Base-by-base conservation (phyloP, 2,888 invertebrate genomes). In the Pristionchus japonicus region DNA sequence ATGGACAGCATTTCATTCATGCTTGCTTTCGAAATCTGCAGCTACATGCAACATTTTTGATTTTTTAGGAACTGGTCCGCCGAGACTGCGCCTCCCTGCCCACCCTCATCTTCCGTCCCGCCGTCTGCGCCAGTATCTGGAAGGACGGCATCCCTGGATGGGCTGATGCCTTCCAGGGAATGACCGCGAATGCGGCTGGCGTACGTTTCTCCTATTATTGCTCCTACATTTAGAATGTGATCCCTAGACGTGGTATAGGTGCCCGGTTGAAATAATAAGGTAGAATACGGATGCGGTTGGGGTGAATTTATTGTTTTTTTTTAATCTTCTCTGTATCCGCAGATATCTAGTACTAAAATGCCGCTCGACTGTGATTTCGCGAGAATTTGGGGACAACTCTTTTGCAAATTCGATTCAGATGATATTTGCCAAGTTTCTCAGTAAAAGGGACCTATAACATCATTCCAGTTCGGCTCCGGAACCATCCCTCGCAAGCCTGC, bases 111-210 rank as follows among this genome's bases (percentile, higher is more conserved):
- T 40, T 77, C n/a, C 77, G 77, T 40, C 77, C 77, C 13, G 37
- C 77, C 2, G 31, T 77, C 17, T 31, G n/a, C 77, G 43, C 77
- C 0, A 31, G 77, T 9, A 77, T 77, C 13, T 77, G 77, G 77
- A 77, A 77, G 77, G 77, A 77, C 43, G 77, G 77, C 23, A 77
- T 77, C n/a, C 77, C 77, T 23, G 77, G 77, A 17, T 77, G 77
- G 77, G 37, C 77, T 15, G 77, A 77, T 77, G 77, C 43, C 20
- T 77, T 77, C 77, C 77, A 77, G 43, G 77, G 77, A 40, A 40
- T 40, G 77, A 77, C 40, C 23, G 77, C 77, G 1, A n/a, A 40
- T n/a, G 77, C 77, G 23, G 31, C 31, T 40, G 77, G 61, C 6
- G 61, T 61, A 61, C 23, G 61, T 61, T 23, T 27, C n/a, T n/a